These are phyloP conservation scores for Corydoras sp. DNA, from an alignment of 2,113 vertebrate genomes.

Conservation along the genomic window DNA sequence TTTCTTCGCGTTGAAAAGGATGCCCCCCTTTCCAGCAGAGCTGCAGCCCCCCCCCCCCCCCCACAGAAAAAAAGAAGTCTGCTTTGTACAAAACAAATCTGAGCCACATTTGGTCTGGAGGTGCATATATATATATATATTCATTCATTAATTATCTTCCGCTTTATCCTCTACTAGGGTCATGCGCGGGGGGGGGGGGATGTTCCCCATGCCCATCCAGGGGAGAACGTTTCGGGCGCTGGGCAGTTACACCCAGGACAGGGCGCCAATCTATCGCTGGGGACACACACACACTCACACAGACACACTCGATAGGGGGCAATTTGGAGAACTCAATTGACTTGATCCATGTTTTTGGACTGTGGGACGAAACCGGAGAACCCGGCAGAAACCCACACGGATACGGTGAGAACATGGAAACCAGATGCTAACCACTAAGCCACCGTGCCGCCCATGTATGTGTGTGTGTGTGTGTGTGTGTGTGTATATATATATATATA, in stretches of 20 bases:
- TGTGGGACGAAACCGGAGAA: too few relatives aligned
- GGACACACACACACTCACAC: not conserved
- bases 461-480: too few relatives aligned
- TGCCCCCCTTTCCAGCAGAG: not conserved
- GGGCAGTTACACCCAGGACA: not conserved
- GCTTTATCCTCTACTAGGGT: too few relatives aligned
- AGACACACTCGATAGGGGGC: not conserved
- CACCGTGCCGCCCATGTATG: too few relatives aligned
- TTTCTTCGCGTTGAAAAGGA: conserved; percentile 27
- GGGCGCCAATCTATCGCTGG: not conserved
- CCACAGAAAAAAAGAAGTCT: conserved; percentile 11
- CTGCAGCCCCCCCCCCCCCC: not conserved
- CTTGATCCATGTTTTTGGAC: not conserved
- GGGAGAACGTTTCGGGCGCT: not conserved
- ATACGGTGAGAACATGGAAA: not conserved
- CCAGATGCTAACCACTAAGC: too few relatives aligned
- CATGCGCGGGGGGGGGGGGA: too few relatives aligned
- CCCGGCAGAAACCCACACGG: not conserved
- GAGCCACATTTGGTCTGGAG: conserved; percentile 7
- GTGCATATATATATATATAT: too few relatives aligned
- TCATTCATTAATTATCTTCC: too few relatives aligned
- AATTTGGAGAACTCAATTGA: not conserved
- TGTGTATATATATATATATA: too few relatives aligned
- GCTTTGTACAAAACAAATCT: conserved; percentile 28
- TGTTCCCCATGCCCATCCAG: too few relatives aligned